Conservation (phyloP, 2,888 invertebrate species). For the Aleiodes testaceus region DNA sequence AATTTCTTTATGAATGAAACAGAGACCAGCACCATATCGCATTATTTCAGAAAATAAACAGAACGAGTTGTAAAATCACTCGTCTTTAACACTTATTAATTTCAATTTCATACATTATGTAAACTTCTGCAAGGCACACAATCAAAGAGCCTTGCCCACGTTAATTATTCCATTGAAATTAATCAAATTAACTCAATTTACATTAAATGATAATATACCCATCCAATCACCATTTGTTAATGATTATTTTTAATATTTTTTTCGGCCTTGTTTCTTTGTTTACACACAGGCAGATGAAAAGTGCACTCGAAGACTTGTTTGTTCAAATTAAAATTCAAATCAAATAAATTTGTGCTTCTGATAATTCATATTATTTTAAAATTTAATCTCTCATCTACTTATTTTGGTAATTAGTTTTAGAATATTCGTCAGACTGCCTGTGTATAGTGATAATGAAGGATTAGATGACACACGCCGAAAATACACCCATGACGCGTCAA, state of each 20-base stretch:
- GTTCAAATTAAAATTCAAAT: conserved; percentile 29
- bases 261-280: conserved; percentile 8
- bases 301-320: conserved; percentile 4
- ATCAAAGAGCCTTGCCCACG: conserved; percentile 6
- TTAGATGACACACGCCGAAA: conserved; percentile 87
- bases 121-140: not conserved
- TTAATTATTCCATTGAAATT: not conserved
- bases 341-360: conserved; percentile 12
- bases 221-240: conserved; percentile 17
- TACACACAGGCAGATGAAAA: conserved; percentile 17
- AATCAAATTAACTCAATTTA: conserved; percentile 4
- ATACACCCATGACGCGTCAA: conserved; percentile 88
- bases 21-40: conserved; percentile 55
- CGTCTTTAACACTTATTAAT: conserved; percentile 33
- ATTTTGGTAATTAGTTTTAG: conserved; percentile 36
- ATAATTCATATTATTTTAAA: conserved; percentile 39
- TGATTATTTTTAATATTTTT: conserved; percentile 2
- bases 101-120: conserved; percentile 34
- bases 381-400: conserved; percentile 17
- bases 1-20: conserved; percentile 31
- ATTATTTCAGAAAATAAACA: conserved; percentile 34
- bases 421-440: conserved; percentile 54
- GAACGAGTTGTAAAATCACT: conserved; percentile 6
- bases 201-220: not conserved
- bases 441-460: conserved; percentile 57